Base-by-base conservation (phyloP, 2,888 invertebrate genomes). In the Lutraria lutraria region DNA sequence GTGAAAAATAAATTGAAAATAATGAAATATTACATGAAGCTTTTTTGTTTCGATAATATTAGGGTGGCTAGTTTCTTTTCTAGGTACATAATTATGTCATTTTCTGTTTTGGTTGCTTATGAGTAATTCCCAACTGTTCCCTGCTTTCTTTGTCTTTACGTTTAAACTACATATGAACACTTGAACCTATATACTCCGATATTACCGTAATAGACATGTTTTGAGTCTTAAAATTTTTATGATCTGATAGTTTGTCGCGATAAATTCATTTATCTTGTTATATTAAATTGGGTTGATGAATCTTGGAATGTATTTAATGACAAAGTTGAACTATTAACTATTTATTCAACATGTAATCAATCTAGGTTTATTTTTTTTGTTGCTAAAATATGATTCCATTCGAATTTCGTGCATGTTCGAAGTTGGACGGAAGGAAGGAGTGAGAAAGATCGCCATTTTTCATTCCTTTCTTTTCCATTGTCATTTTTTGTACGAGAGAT, bases 401-500 rank as follows among this genome's bases (percentile, higher is more conserved):
- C 34, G 6, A 76, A 13, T 76, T 76, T 76, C 76, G 76, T 76
- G 76, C 76, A 76, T 76, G 76, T 34, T 72, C 31, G 31, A 76
- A 76, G 31, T 76, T 34, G 76, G 76, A 34, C 15, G 76, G 19
- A 76, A 34, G 76, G 31, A 76, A 34, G 16, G 34, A 34, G 76
- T 16, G 76, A 34, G 76, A 76, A 15, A 76, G 19, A 72, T 29
- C 6, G 76, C 76, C 76, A 76, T 76, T 76, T 72, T 76, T 76
- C 76, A 76, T 76, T 76, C 76, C 76, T 76, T 34, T 10, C 76
- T 34, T 76, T 31, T 76, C 76, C 29, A 34, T 76, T 31, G 34
- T 76, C 76, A 76, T 76, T 72, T 83, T 84, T 84, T 84, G 84
- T 84, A 76, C 72, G 84, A 76, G 84, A 84, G 84, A 83, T 56